Percentiles rank a stretch among this genome's conserved stretches.
Conservation (phyloP, 2,888 invertebrate species). For the Agelastica alni region DNA sequence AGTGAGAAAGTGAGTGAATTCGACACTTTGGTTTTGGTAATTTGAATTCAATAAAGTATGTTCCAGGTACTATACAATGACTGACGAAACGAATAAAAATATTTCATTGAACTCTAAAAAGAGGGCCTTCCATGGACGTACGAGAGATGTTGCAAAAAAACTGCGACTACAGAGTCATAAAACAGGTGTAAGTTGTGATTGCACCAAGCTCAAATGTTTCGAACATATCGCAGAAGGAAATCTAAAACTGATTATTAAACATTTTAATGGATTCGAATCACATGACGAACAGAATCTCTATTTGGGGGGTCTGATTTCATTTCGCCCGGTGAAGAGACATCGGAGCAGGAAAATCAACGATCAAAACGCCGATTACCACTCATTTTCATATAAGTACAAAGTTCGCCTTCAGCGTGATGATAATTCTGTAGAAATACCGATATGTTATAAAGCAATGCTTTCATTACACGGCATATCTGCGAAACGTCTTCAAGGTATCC, state of each 20-base stretch:
- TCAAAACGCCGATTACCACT: neutral
- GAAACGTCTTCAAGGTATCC: constrained; percentile 1
- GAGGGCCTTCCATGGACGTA: too few species aligned
- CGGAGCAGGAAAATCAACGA: neutral
- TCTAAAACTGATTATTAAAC: constrained; percentile 7
- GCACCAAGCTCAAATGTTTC: constrained; percentile 20
- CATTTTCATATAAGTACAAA: constrained; percentile 17
- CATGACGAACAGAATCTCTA: constrained; percentile 9
- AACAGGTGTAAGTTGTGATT: constrained; percentile 22
- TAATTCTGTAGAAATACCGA: constrained; percentile 20
- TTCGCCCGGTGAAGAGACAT: neutral
- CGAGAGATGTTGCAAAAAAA: constrained; percentile 20
- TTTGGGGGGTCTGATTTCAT: neutral
- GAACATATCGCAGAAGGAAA: constrained; percentile 11
- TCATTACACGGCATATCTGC: constrained; percentile 28
- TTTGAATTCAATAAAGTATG: too few species aligned
- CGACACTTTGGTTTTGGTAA: neutral
- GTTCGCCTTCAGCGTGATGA: constrained; percentile 14
- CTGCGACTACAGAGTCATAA: constrained; percentile 8
- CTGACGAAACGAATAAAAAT: too few species aligned
- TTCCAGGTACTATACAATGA: too few species aligned
- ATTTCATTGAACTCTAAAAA: too few species aligned
- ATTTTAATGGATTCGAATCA: constrained; percentile 17
- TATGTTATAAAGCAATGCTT: constrained; percentile 29
- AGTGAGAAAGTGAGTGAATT: neutral